These are phyloP conservation scores for Oreochromis aureus DNA, from an alignment of 2,113 vertebrate species.

Conservation along the genomic window DNA sequence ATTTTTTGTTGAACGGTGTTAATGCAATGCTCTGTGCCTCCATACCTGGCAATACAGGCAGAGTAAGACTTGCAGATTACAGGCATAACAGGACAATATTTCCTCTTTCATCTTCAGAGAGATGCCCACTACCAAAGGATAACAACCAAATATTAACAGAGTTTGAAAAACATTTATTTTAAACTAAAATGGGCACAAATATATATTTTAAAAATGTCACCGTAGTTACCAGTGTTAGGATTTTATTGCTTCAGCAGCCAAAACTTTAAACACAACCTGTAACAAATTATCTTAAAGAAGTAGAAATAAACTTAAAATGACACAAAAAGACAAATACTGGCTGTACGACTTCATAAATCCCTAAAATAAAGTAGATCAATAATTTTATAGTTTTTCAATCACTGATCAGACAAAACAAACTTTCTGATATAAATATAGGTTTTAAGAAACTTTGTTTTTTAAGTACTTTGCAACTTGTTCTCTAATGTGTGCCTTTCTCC, in stretches of 20 bases:
- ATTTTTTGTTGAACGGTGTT: not conserved
- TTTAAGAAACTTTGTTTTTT: not conserved
- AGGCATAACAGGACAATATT: not conserved
- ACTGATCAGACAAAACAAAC: not conserved
- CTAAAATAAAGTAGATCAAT: not conserved
- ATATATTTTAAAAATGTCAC: not conserved
- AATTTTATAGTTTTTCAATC: not conserved
- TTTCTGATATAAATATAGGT: not conserved
- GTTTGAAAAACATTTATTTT: not conserved
- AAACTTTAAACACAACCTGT: not conserved
- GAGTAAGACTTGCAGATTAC: not conserved
- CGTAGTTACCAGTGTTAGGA: not conserved
- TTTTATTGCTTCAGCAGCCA: not conserved
- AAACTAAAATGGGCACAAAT: not conserved
- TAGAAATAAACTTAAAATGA: not conserved
- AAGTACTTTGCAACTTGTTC: not conserved
- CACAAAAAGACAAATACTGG: not conserved
- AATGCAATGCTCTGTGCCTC: not conserved
- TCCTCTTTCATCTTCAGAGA: not conserved
- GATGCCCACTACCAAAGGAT: not conserved
- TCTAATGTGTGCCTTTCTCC: not conserved
- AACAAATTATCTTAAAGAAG: not conserved
- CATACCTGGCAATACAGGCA: not conserved
- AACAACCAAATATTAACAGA: not conserved
- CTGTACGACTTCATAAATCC: not conserved